Conservation (phyloP, 2,113 vertebrate genomes). For the Pteronura brasiliensis region DNA sequence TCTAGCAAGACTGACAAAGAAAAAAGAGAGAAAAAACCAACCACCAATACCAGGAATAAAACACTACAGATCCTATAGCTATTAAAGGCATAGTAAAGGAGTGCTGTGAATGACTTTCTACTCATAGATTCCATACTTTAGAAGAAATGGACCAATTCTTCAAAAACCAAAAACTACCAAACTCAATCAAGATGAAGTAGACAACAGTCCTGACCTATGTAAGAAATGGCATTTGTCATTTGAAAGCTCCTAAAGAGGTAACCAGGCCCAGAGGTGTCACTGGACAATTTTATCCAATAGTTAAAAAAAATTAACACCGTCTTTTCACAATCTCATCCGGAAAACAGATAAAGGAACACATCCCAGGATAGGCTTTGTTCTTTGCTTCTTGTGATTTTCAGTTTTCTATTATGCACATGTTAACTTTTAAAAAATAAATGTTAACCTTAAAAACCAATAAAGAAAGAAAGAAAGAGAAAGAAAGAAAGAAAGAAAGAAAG, state of each 20-base stretch:
- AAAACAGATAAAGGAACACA: background rate
- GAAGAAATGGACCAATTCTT: background rate
- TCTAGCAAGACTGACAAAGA: background rate
- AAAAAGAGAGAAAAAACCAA: background rate
- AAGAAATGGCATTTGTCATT: background rate
- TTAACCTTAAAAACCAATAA: background rate
- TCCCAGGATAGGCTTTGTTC: background rate
- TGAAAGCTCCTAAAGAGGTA: background rate
- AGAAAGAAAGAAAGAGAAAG: no score
- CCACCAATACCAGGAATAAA: background rate
- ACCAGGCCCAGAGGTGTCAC: background rate
- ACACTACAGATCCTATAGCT: background rate
- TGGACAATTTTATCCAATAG: background rate
- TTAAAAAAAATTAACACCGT: background rate
- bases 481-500: no score
- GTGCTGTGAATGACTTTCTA: background rate
- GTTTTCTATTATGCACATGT: background rate
- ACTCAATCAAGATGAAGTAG: background rate
- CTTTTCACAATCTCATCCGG: background rate
- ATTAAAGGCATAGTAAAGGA: background rate
- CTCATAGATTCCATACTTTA: background rate
- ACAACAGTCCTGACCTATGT: background rate
- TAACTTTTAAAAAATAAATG: background rate
- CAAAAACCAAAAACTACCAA: background rate
- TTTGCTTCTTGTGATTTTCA: background rate